Evolutionary conservation across 2,888 invertebrate genomes (phyloP).

Genomic region (Agrotis puta): DNA sequence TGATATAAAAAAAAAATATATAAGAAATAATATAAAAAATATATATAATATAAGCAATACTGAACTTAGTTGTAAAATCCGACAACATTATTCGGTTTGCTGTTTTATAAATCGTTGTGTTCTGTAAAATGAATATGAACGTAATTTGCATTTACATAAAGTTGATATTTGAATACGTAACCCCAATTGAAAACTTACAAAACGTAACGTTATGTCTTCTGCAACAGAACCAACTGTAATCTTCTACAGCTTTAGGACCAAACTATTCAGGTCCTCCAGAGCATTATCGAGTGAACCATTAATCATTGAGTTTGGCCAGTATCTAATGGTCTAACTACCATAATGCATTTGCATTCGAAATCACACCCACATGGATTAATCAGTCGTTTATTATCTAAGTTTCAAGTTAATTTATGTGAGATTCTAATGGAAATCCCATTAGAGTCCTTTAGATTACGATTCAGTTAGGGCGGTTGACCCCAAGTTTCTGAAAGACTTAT

Average conservation of each 20-base stretch:
- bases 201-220: not conserved
- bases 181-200: not conserved
- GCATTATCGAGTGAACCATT: constrained; percentile 41
- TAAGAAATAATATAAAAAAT: too few species aligned
- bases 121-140: too few species aligned
- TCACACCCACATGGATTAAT: constrained; percentile 58
- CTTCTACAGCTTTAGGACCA: constrained; percentile 19
- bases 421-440: constrained; percentile 12
- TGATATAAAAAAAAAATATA: constrained; percentile 26
- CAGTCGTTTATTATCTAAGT: constrained; percentile 29
- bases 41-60: too few species aligned
- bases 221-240: constrained; percentile 8
- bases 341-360: constrained; percentile 61
- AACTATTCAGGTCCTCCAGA: constrained; percentile 12
- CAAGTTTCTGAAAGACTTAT: not conserved
- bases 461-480: not conserved
- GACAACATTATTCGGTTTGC: not conserved
- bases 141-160: not conserved
- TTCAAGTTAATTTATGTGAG: constrained; percentile 19
- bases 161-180: not conserved
- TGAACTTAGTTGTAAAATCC: too few species aligned
- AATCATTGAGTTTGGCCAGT: constrained; percentile 51
- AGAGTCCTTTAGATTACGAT: not conserved
- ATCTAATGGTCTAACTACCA: constrained; percentile 33
- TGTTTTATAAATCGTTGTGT: too few species aligned